Conservation (phyloP, 2,888 invertebrate species). For the Nomada goodeniana region DNA sequence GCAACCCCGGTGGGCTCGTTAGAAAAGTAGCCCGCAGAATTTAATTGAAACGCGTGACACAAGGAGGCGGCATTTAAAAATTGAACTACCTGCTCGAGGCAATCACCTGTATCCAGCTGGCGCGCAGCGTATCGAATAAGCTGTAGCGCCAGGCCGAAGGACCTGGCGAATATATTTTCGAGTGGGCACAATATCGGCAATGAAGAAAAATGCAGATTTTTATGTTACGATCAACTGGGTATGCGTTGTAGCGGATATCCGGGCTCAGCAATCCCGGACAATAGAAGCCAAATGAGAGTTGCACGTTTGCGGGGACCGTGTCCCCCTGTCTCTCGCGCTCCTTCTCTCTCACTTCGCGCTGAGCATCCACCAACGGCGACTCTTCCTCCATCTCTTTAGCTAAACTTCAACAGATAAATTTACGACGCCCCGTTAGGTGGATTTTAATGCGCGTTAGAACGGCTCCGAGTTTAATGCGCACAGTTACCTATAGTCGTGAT, state of each 20-base stretch:
- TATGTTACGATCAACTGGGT: conserved; percentile 44
- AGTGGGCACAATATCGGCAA: conserved; percentile 14
- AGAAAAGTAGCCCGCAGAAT: not conserved
- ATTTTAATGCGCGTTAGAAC: conserved; percentile 68
- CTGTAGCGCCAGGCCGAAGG: not conserved
- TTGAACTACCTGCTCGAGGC: not conserved
- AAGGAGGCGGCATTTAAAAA: not conserved
- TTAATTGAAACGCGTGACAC: not conserved
- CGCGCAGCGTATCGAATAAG: not conserved
- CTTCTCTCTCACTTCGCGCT: not conserved
- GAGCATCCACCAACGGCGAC: not conserved
- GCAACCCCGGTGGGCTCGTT: not conserved
- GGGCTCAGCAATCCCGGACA: conserved; percentile 56
- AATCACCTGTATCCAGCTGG: not conserved
- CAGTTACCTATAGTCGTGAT: not conserved
- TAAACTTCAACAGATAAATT: conserved; percentile 64
- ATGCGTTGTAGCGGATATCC: conserved; percentile 36
- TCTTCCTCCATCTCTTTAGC: conserved; percentile 17
- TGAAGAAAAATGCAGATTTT: conserved; percentile 49
- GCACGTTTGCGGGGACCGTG: conserved; percentile 37
- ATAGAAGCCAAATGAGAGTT: conserved; percentile 65
- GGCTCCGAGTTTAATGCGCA: conserved; percentile 3
- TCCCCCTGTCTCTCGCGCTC: conserved; percentile 9
- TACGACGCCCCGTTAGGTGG: conserved; percentile 34
- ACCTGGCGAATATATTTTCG: conserved; percentile 5